These are phyloP conservation scores for Teleogryllus oceanicus DNA, from an alignment of 2,888 invertebrate species.

Conservation along the genomic window DNA sequence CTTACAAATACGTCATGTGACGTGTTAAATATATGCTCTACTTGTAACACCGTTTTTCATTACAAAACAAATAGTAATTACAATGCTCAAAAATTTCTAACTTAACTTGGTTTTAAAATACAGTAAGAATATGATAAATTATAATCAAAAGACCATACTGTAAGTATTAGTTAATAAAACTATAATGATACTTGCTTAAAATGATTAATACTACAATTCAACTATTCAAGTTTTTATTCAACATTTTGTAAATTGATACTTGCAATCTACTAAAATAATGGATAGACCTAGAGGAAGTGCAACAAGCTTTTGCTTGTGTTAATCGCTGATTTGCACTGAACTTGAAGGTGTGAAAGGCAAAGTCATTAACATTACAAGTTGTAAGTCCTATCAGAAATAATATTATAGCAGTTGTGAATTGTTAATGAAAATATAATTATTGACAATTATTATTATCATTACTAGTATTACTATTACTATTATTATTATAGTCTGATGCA, in stretches of 20 bases:
- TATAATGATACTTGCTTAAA: slow-evolving; percentile 7
- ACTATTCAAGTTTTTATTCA: slow-evolving; percentile 2
- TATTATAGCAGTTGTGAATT: too few species aligned
- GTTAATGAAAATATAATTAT: too few species aligned
- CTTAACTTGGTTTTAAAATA: slow-evolving; percentile 18
- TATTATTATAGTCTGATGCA: too few species aligned
- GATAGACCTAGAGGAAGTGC: neutral
- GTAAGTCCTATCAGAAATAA: too few species aligned
- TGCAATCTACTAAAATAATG: slow-evolving; percentile 2
- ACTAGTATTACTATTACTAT: too few species aligned
- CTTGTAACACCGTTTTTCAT: too few species aligned
- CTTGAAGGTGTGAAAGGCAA: too few species aligned
- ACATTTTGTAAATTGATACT: slow-evolving; percentile 7
- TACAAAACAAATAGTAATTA: too few species aligned
- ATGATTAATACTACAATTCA: neutral
- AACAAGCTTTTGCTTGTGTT: neutral
- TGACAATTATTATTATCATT: too few species aligned
- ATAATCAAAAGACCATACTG: neutral
- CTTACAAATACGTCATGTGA: too few species aligned
- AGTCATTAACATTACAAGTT: too few species aligned
- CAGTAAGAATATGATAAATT: slow-evolving; percentile 21
- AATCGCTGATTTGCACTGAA: too few species aligned
- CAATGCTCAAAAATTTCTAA: slow-evolving; percentile 10
- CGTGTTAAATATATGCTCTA: neutral
- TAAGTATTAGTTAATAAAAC: neutral